phyloP scores from a whole-genome alignment of 2,888 invertebrate species.

The Bembecia ichneumoniformis region DNA sequence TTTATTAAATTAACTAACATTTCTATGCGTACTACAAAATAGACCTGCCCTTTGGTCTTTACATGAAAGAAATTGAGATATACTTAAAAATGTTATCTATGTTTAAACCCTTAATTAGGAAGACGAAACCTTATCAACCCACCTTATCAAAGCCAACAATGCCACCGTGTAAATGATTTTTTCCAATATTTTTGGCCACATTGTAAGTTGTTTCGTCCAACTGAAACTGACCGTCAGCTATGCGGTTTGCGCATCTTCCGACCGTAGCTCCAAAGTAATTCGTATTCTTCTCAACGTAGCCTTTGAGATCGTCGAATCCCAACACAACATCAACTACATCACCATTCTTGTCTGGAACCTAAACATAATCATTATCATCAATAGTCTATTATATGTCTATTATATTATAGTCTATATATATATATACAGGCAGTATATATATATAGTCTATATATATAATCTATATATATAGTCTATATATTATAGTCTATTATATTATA shows the following conservation, averaged over 20 bases:
- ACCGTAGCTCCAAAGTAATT: conserved; percentile 90
- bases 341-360: conserved; percentile 80
- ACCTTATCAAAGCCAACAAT: conserved; percentile 84
- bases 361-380: conserved; percentile 2
- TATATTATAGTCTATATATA: too few relatives aligned
- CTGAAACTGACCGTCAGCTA: conserved; percentile 74
- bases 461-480: too few relatives aligned
- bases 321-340: conserved; percentile 81
- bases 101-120: not conserved
- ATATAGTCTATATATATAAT: too few relatives aligned
- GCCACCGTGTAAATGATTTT: conserved; percentile 89
- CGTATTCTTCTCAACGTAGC: conserved; percentile 50
- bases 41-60: too few relatives aligned
- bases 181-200: conserved; percentile 79
- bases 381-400: too few relatives aligned
- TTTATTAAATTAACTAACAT: too few relatives aligned
- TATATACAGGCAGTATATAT: too few relatives aligned
- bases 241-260: conserved; percentile 90
- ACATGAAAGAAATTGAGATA: not conserved
- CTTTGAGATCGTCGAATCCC: conserved; percentile 84
- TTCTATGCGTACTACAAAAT: too few relatives aligned
- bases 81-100: too few relatives aligned
- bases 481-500: too few relatives aligned
- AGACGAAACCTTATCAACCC: conserved; percentile 14
- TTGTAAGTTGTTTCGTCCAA: conserved; percentile 74